Conservation (phyloP, 2,888 invertebrate species). For the Argyresthia goedartella region DNA sequence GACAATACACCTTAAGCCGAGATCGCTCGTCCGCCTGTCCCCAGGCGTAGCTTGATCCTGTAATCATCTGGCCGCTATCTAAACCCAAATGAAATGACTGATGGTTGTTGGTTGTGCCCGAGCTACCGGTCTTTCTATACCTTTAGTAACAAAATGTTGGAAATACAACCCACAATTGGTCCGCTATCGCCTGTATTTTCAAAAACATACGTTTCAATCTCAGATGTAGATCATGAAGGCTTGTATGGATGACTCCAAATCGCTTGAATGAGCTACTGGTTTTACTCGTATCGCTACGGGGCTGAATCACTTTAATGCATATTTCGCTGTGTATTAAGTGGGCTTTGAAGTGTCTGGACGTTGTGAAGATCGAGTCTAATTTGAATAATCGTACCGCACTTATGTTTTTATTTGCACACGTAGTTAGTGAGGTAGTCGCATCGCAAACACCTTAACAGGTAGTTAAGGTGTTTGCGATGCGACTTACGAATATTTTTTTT, state of each 20-base stretch:
- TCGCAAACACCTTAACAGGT: too few relatives aligned
- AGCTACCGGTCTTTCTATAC: slow-evolving; percentile 55
- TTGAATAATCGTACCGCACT: too few relatives aligned
- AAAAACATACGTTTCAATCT: background rate
- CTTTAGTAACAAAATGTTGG: slow-evolving; percentile 17
- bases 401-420: too few relatives aligned
- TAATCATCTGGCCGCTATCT: slow-evolving; percentile 53
- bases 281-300: slow-evolving; percentile 13
- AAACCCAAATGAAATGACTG: slow-evolving; percentile 43
- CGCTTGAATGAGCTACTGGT: slow-evolving; percentile 17
- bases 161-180: slow-evolving; percentile 16
- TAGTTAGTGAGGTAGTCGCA: too few relatives aligned
- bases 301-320: background rate
- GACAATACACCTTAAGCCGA: too few relatives aligned
- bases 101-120: slow-evolving; percentile 47
- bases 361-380: too few relatives aligned
- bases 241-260: slow-evolving; percentile 4
- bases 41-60: slow-evolving; percentile 34
- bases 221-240: background rate
- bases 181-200: slow-evolving; percentile 18
- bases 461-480: too few relatives aligned
- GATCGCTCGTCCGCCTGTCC: slow-evolving; percentile 24
- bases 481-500: too few relatives aligned
- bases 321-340: too few relatives aligned
- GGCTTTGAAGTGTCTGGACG: too few relatives aligned